These are phyloP conservation scores for Leucania comma DNA, from an alignment of 2,888 invertebrate genomes.

Conservation along the genomic window DNA sequence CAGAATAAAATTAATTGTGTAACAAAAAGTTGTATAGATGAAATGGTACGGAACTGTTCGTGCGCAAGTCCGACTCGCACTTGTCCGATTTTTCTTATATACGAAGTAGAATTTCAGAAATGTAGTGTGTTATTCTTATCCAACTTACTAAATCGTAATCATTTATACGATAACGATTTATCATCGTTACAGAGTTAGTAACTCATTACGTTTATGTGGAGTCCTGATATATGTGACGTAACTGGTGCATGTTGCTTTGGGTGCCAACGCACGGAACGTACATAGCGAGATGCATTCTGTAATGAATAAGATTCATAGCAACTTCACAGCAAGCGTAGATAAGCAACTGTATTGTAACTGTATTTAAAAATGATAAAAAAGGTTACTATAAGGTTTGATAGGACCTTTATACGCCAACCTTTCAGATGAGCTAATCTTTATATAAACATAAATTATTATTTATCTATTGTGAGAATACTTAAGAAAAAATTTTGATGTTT, in stretches of 20 bases:
- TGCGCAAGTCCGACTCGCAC: too few species aligned
- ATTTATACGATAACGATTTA: conserved; percentile 17
- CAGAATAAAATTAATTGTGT: too few species aligned
- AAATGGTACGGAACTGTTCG: too few species aligned
- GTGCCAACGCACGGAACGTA: conserved; percentile 47
- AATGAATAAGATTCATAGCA: too few species aligned
- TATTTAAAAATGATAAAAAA: not conserved
- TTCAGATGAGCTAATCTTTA: not conserved
- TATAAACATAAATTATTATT: too few species aligned
- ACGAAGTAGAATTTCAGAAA: not conserved
- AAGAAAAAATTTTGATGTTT: not conserved
- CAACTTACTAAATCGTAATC: conserved; percentile 12
- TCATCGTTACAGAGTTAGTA: conserved; percentile 25
- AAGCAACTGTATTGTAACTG: not conserved
- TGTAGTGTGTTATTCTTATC: not conserved
- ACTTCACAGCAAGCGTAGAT: conserved; percentile 3
- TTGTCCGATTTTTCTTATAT: not conserved
- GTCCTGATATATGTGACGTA: conserved; percentile 44
- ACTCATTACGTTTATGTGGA: conserved; percentile 27
- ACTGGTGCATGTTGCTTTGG: conserved; percentile 33
- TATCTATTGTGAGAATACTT: not conserved
- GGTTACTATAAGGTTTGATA: too few species aligned
- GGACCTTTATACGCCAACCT: not conserved
- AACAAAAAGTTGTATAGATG: too few species aligned
- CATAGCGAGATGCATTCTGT: conserved; percentile 19